These are phyloP conservation scores for Phyllopteryx taeniolatus DNA, from an alignment of 2,113 vertebrate species.

Conservation along the genomic window DNA sequence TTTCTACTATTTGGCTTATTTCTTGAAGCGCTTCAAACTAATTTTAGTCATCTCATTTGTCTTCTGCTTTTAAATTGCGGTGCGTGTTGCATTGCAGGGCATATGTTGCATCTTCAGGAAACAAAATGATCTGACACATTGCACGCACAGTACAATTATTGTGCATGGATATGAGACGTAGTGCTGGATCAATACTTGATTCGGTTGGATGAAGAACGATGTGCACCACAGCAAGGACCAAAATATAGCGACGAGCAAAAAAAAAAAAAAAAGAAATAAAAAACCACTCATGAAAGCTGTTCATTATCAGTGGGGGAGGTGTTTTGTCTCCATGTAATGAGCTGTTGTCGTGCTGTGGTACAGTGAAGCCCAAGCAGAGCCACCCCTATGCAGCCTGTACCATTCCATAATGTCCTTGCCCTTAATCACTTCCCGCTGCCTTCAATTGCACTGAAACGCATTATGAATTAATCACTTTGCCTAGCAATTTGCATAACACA, in stretches of 20 bases:
- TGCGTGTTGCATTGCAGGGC: conserved; percentile 39
- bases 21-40: conserved; percentile 44
- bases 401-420: conserved; percentile 71
- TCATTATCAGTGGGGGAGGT: conserved; percentile 74
- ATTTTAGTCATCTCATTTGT: conserved; percentile 60
- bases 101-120: conserved; percentile 31
- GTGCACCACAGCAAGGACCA: conserved; percentile 38
- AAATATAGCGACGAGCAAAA: conserved; percentile 55
- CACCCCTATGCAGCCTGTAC: conserved; percentile 67
- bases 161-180: conserved; percentile 60
- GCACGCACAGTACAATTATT: conserved; percentile 49
- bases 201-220: conserved; percentile 65
- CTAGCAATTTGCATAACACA: conserved; percentile 72
- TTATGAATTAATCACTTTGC: conserved; percentile 76
- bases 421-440: conserved; percentile 73
- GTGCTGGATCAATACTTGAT: conserved; percentile 65
- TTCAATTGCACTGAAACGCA: conserved; percentile 69
- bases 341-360: conserved; percentile 74
- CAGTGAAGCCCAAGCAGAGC: conserved; percentile 71
- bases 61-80: conserved; percentile 60
- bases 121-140: conserved; percentile 35
- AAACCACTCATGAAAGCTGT: conserved; percentile 66
- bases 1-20: conserved; percentile 52
- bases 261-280: conserved; percentile 1
- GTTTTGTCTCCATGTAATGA: conserved; percentile 74